Conservation (phyloP, 2,113 vertebrate genomes). For the Pteruthius melanotis region DNA sequence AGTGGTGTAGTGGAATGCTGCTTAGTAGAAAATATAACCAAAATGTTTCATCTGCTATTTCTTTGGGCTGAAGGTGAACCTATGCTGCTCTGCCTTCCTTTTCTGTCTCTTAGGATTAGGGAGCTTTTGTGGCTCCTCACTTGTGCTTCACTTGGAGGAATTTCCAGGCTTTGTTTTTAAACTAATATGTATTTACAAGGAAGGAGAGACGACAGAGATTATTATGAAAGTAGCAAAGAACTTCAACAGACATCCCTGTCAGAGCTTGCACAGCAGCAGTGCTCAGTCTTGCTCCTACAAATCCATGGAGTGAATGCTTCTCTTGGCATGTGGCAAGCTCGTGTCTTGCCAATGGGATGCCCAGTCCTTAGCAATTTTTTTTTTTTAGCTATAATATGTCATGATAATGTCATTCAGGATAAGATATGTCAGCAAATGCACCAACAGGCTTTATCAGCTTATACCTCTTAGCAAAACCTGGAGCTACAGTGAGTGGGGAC, state of each 20-base stretch:
- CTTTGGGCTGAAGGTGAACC: neutral
- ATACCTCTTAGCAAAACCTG: conserved; percentile 23
- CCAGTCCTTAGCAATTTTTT: neutral
- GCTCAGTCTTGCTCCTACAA: neutral
- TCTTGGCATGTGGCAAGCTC: neutral
- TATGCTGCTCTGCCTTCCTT: neutral
- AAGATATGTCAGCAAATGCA: conserved; percentile 21
- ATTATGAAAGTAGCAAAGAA: conserved; percentile 20
- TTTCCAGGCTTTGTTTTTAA: conserved; percentile 4
- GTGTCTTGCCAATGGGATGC: conserved; percentile 23
- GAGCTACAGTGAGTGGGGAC: neutral
- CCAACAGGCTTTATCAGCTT: conserved; percentile 6
- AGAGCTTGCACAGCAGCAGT: neutral
- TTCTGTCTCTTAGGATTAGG: neutral
- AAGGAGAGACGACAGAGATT: neutral
- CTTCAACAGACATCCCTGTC: conserved; percentile 33
- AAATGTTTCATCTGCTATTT: neutral
- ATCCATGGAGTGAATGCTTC: neutral
- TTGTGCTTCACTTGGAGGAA: neutral
- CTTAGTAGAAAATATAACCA: neutral
- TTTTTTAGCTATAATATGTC: conserved; percentile 26
- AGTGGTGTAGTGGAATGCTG: neutral
- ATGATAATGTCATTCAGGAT: conserved; percentile 11
- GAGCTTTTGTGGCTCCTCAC: neutral
- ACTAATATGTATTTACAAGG: neutral